Conservation (phyloP, 2,888 invertebrate genomes). For the Cerceris rybyensis region DNA sequence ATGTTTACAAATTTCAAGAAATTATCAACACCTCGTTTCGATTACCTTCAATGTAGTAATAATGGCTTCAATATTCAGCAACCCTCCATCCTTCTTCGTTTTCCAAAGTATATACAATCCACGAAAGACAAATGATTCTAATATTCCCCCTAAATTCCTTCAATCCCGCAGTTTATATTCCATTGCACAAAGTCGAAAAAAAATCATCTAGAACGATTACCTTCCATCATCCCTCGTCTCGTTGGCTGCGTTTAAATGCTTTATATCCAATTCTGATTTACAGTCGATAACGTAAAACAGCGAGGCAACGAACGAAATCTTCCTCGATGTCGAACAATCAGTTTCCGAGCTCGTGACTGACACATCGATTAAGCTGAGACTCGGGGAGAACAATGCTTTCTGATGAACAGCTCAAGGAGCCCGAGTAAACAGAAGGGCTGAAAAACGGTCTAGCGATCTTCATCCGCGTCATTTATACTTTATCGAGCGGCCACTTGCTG, state of each 20-base stretch:
- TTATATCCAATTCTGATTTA: background rate
- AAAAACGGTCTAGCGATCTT: slow-evolving; percentile 2
- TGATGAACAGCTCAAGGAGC: slow-evolving; percentile 3
- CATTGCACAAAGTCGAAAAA: too few relatives aligned
- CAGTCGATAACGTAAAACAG: slow-evolving; percentile 10
- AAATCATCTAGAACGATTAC: too few relatives aligned
- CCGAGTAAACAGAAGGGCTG: background rate
- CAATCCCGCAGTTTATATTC: too few relatives aligned
- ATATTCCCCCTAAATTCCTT: too few relatives aligned
- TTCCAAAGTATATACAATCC: too few relatives aligned
- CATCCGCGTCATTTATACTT: slow-evolving; percentile 13
- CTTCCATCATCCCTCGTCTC: too few relatives aligned
- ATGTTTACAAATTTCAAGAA: too few relatives aligned
- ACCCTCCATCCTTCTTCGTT: too few relatives aligned
- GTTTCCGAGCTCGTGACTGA: slow-evolving; percentile 10
- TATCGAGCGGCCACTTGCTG: slow-evolving; percentile 9
- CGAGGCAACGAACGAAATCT: slow-evolving; percentile 9
- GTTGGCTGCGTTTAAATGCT: slow-evolving; percentile 4
- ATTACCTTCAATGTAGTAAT: too few relatives aligned
- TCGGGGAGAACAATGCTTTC: slow-evolving; percentile 15
- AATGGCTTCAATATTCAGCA: too few relatives aligned
- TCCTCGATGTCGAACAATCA: slow-evolving; percentile 1
- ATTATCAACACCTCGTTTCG: too few relatives aligned
- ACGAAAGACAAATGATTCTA: too few relatives aligned
- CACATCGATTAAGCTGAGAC: slow-evolving; percentile 35